Conservation (phyloP, 2,888 invertebrate genomes). For the Brachynemurus nebulosus region DNA sequence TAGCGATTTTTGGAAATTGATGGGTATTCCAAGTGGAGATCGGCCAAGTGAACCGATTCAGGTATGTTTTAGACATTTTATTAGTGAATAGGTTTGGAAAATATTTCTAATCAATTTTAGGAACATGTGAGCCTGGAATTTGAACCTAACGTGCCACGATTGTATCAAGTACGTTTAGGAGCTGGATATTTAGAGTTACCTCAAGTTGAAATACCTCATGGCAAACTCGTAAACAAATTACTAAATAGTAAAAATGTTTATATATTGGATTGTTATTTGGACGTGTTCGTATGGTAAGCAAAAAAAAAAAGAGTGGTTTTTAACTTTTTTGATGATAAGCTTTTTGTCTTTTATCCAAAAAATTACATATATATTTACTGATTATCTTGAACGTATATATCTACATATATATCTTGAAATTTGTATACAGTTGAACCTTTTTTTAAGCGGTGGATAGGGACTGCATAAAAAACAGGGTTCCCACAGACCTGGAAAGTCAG, state of each 20-base stretch:
- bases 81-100: too few species aligned
- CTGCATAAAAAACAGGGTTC: too few species aligned
- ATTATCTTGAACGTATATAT: too few species aligned
- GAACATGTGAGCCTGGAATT: conserved; percentile 60
- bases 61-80: conserved; percentile 26
- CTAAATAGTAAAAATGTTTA: conserved; percentile 89
- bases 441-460: too few species aligned
- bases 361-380: too few species aligned
- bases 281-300: conserved; percentile 85
- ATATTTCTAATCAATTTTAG: conserved; percentile 32
- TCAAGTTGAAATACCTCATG: conserved; percentile 69
- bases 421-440: too few species aligned
- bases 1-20: conserved; percentile 65
- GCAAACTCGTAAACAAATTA: conserved; percentile 59
- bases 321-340: too few species aligned
- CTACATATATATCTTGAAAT: too few species aligned
- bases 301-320: too few species aligned
- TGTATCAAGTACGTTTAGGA: conserved; percentile 92
- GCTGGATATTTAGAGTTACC: conserved; percentile 98
- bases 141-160: conserved; percentile 49
- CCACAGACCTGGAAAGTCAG: too few species aligned
- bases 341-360: too few species aligned
- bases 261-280: conserved; percentile 85
- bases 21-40: conserved; percentile 43
- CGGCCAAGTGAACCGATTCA: conserved; percentile 33